Conservation (phyloP, 2,888 invertebrate genomes). For the Agrotis exclamationis region DNA sequence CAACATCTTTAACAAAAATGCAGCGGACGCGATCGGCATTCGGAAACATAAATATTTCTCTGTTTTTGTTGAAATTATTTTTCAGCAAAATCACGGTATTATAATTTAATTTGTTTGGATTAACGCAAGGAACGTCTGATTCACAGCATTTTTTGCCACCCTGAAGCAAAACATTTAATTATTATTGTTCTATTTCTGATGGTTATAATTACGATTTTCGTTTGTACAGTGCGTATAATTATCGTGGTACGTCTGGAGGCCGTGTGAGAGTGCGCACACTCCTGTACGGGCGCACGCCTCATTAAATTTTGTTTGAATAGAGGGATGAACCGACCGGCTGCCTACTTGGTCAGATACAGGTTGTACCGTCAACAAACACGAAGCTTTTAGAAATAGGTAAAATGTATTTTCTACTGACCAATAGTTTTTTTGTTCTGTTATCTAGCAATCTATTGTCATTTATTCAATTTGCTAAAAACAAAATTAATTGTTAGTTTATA, state of each 20-base stretch:
- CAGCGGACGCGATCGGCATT: conserved; percentile 40
- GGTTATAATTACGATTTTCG: conserved; percentile 17
- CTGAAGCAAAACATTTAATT: too few species aligned
- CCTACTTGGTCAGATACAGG: conserved; percentile 77
- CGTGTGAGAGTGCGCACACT: conserved; percentile 60
- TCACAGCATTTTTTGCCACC: too few species aligned
- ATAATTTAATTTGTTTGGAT: conserved; percentile 39
- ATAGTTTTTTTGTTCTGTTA: too few species aligned
- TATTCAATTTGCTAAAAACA: too few species aligned
- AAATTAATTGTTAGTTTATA: too few species aligned
- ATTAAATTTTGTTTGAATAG: conserved; percentile 90
- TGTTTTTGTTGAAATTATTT: conserved; percentile 8
- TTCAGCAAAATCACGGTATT: conserved; percentile 4
- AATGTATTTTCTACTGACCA: too few species aligned
- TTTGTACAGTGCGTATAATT: conserved; percentile 46
- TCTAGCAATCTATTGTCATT: too few species aligned
- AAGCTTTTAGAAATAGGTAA: background rate
- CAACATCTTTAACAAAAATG: conserved; percentile 54
- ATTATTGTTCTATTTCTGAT: conserved; percentile 26
- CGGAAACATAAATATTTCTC: conserved; percentile 29
- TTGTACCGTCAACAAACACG: conserved; percentile 70
- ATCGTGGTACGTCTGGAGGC: conserved; percentile 49
- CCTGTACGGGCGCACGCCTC: conserved; percentile 81
- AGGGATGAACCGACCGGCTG: conserved; percentile 81
- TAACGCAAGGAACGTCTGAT: conserved; percentile 12